Base-by-base conservation (phyloP, 2,888 invertebrate genomes). In the Troglohyphantes excavatus region DNA sequence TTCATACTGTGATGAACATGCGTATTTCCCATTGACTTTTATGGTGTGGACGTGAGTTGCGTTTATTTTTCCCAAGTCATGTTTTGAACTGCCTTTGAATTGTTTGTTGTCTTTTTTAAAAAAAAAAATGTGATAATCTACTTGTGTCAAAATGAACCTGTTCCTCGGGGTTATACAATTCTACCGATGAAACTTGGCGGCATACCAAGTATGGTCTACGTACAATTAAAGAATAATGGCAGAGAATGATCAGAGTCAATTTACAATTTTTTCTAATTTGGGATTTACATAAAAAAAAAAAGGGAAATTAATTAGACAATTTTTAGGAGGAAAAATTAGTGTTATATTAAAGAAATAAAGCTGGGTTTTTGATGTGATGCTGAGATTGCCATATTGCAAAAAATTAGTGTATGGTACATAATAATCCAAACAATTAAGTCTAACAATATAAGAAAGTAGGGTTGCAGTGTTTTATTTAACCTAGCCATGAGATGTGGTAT, bases 1-100 rank as follows among this genome's bases (percentile, higher is more conserved):
- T 29, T 70, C 81, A 39, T 72, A 29, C 82, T 82, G 82, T 82
- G 82, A 70, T 82, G 70, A 33, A 63, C 61, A 68, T 29, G 53
- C 53, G 5, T n/a, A 53, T 53, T 53, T n/a, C n/a, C 53, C n/a
- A 53, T 53, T n/a, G 53, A 53, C 53, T 13, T n/a, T 53, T 53
- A 3, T 33, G 33, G 53, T 53, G n/a, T 53, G 53, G 53, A n/a
- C 17, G 9, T 6, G 33, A 33, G 9, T 6, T 33, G 33, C 33
- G 3, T 33, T 33, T 53, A n/a, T 53, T 53, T 53, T 53, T n/a
- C n/a, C 5, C 53, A 17, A 53, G 53, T 53, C 53, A 11, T 53
- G 53, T 53, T 2, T 53, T 5, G n/a, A 53, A 53, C n/a, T 53
- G 53, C 53, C 53, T 53, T 53, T 2, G 53, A 53, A n/a, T 53